Percentiles rank a stretch among this genome's conserved stretches.
Conservation (phyloP, 2,797 vertebrate genomes). For the Ispidina picta region DNA sequence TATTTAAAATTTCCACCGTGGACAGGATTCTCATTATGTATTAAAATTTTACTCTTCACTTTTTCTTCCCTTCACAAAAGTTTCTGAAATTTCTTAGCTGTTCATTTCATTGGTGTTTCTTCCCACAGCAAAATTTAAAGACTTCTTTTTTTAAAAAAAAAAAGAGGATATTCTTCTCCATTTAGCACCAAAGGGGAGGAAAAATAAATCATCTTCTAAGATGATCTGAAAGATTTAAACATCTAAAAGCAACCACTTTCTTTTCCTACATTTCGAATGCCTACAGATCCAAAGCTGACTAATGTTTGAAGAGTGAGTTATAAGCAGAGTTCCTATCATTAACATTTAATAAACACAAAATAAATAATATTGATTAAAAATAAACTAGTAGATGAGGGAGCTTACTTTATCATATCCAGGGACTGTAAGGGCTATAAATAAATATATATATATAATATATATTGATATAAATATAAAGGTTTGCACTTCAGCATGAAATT, state of each 20-base stretch:
- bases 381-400: not conserved
- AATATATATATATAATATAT: too few relatives aligned
- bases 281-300: not conserved
- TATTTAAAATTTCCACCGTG: not conserved
- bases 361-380: not conserved
- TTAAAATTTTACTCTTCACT: not conserved
- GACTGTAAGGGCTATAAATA: not conserved
- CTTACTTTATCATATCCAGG: not conserved
- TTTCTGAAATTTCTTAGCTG: not conserved
- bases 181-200: not conserved
- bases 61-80: not conserved
- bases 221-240: not conserved
- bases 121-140: not conserved
- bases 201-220: not conserved
- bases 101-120: not conserved
- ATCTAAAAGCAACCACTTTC: not conserved
- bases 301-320: not conserved
- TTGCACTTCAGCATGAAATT: not conserved
- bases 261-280: not conserved
- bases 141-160: not conserved
- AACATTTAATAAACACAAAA: not conserved
- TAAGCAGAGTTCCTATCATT: not conserved
- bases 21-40: not conserved
- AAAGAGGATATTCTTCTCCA: not conserved
- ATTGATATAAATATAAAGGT: too few relatives aligned